Evolutionary conservation across 2,113 vertebrate species (phyloP).

Genomic region (Aptenodytes patagonicus): DNA sequence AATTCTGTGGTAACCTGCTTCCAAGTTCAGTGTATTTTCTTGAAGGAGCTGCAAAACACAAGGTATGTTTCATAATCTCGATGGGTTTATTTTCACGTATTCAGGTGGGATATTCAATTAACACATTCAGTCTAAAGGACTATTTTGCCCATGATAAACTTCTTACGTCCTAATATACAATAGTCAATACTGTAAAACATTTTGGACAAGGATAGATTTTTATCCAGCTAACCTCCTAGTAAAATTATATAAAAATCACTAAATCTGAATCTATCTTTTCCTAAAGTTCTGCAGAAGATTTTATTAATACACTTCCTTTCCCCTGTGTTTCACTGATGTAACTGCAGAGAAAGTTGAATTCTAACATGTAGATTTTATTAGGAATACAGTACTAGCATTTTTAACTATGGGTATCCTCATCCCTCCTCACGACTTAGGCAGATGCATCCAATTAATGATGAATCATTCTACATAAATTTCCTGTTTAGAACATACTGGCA

Average conservation of each 20-base stretch:
- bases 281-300: background rate
- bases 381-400: background rate
- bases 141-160: background rate
- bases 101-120: constrained; percentile 1
- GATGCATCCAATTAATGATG: constrained; percentile 54
- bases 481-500: constrained; percentile 16
- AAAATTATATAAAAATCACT: background rate
- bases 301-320: background rate
- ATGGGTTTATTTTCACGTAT: background rate
- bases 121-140: background rate
- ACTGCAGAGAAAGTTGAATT: background rate
- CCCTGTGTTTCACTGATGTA: background rate
- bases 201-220: background rate
- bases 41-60: constrained; percentile 66
- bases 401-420: constrained; percentile 37
- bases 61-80: constrained; percentile 59
- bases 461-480: constrained; percentile 49
- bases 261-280: background rate
- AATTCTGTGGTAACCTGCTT: constrained; percentile 62
- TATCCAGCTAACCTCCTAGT: background rate
- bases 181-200: background rate
- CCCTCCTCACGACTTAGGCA: constrained; percentile 21
- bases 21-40: constrained; percentile 60
- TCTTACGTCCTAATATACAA: background rate
- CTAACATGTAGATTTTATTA: background rate